Evolutionary conservation across 1,140 invertebrate genomes (phyloP), one percentile per base, ranked within the genome.

Genomic region (Gonatopus flavifemur): DNA sequence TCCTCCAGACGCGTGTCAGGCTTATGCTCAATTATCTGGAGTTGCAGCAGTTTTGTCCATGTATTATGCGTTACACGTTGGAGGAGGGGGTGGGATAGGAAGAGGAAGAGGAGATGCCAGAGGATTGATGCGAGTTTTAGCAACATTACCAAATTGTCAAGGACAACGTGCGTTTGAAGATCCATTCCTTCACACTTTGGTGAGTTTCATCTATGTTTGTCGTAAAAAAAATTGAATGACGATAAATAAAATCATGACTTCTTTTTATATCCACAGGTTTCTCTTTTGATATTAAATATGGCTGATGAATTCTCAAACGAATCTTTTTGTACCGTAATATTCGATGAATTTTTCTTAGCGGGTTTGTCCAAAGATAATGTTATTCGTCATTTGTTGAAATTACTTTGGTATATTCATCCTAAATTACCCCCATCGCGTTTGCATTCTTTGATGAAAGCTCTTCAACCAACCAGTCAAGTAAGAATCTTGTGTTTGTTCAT

Each of bases 271-370:
- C 55, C 44, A 6, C 25, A 88, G 85, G 85, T 96, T n/a, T 88
- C 90, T 1, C 71, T 92, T 30, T 80, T 98, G 1, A 89, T 96
- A 58, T 53, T 76, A 12, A 88, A 90, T 38, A 88, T 96, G 81
- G 83, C 86, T 2, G 95, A 98, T 58, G 94, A 97, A 72, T 98
- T 98, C 72, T 81, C 88, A 52, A 88, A 90, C 4, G 93, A 96
- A 80, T 94, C 96, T 56, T 97, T 97, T 67, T 97, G 94, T 77
- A 94, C 92, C 1, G 91, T 93, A 1, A 85, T 98, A 13, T 97
- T 98, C 81, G 94, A 97, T 78, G 94, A 97, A 74, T 97, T 97
- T 69, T 92, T 98, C 57, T 91, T 94, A 73, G 89, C 93, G 35
- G 90, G 90, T 0, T 81, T 96, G 25, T 84, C 85, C 5, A 84